These are phyloP conservation scores for Pseudolaguvia tuberculata DNA, from an alignment of 2,113 vertebrate genomes.

Conservation along the genomic window DNA sequence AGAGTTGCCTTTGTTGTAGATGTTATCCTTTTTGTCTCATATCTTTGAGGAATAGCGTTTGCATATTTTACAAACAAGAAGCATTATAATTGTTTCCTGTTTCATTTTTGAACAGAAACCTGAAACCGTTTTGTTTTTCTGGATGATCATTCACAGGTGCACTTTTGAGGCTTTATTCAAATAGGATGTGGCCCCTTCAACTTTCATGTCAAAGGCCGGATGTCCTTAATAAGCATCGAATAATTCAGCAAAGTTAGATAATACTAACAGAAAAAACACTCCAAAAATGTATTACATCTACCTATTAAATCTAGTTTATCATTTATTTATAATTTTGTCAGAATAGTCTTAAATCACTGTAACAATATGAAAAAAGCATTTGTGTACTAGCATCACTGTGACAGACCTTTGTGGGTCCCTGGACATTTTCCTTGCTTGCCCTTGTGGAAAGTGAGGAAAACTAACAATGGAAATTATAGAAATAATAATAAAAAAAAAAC, in stretches of 20 bases:
- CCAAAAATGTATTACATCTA: no score
- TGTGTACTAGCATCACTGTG: no score
- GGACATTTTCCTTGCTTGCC: no score
- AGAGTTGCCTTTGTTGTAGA: not conserved
- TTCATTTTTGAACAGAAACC: conserved; percentile 40
- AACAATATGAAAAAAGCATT: no score
- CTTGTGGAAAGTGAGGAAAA: no score
- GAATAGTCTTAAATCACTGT: no score
- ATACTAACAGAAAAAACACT: not conserved
- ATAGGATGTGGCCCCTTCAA: conserved; percentile 27
- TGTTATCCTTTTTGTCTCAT: not conserved
- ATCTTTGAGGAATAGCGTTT: not conserved
- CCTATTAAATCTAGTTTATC: not conserved
- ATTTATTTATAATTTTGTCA: no score
- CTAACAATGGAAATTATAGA: no score
- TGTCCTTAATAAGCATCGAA: not conserved
- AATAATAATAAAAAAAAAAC: no score
- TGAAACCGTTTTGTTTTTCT: conserved; percentile 52
- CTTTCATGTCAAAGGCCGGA: not conserved
- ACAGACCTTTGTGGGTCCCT: no score
- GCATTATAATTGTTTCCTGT: conserved; percentile 1
- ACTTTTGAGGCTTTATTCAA: conserved; percentile 65
- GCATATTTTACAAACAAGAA: conserved; percentile 3
- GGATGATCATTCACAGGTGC: conserved; percentile 57
- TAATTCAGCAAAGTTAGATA: not conserved